phyloP scores from a whole-genome alignment of 2,888 invertebrate genomes.

The Lithophane semibrunnea region DNA sequence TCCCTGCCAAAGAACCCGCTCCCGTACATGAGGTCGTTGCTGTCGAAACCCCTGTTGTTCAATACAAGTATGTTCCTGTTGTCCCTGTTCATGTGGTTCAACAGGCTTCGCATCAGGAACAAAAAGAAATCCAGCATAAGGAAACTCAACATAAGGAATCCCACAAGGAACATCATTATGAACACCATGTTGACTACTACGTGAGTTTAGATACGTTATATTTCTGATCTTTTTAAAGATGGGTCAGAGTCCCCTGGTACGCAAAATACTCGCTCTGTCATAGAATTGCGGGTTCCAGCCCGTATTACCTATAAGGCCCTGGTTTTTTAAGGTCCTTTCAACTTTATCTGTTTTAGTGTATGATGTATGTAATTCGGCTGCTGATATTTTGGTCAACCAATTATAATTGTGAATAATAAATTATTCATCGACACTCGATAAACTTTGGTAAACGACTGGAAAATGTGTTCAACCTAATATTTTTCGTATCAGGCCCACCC shows the following conservation, averaged over 20 bases:
- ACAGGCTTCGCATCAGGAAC: constrained; percentile 31
- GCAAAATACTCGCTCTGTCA: not conserved
- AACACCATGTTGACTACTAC: constrained; percentile 76
- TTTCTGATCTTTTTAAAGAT: not conserved
- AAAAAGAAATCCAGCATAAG: constrained; percentile 43
- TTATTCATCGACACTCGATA: not conserved
- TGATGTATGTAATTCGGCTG: not conserved
- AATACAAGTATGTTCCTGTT: constrained; percentile 46
- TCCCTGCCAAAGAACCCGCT: constrained; percentile 69
- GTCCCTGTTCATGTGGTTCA: constrained; percentile 44
- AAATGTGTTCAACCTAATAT: not conserved
- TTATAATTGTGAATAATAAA: not conserved
- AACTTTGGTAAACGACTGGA: not conserved
- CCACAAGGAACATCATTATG: constrained; percentile 60
- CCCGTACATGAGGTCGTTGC: constrained; percentile 66
- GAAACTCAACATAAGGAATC: constrained; percentile 63
- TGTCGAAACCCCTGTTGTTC: constrained; percentile 45
- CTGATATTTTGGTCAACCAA: not conserved
- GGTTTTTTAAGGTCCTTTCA: not conserved
- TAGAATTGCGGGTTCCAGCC: not conserved
- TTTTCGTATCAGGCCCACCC: constrained; percentile 80
- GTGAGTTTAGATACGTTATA: constrained; percentile 70
- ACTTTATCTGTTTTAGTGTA: not conserved
- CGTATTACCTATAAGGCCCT: not conserved
- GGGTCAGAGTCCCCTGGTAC: not conserved